Evolutionary conservation across 2,888 invertebrate genomes (phyloP), one percentile per base, ranked within the genome.

Genomic region (Caenorhabditis sp.): DNA sequence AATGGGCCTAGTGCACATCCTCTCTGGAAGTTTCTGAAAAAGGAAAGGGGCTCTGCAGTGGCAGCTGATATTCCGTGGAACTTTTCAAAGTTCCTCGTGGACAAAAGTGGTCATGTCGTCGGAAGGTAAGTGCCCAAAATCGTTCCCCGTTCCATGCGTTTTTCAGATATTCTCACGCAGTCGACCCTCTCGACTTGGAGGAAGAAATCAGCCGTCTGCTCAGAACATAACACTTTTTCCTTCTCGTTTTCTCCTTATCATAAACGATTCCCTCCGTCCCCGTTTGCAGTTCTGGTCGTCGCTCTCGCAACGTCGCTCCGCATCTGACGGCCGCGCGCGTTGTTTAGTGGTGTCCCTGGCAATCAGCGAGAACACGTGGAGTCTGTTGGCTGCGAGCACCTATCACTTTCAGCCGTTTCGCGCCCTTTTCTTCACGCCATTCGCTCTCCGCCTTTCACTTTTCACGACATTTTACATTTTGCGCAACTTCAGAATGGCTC

Each of bases 21-120:
- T 15, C 45, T 83, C 39, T 83, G 79, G 78, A 91, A 91, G 48
- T 93, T 91, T 83, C 89, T 93, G 78, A 93, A 93, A 88, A 84
- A 90, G 58, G 91, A 91, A 81, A 90, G 91, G 86, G 92, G 78
- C 17, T 78, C 80, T 6, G 52, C 71, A 6, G 32, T 80, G 24
- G 11, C 75, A 1, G 82, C 86, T 56, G 83, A 92, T 79, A 94
- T 95, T 82, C 94, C 94, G 88, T 95, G 95, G 95, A 95, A 95
- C 90, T 95, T 94, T 89, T 93, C 94, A 0, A 95, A 95, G 89
- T 95, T 95, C 89, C 91, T 95, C 35, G 91, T 95, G 20, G 92
- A 95, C 89, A 65, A 75, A 9, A 68, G 84, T 13, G 87, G 87
- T 13, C 75, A 79, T 32, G 85, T 86, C 20, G 81, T 85, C 17